Percentiles rank a stretch among this genome's conserved stretches.
These are phyloP conservation scores for Prunella himalayana DNA, from an alignment of 2,113 vertebrate genomes.

Conservation along the genomic window DNA sequence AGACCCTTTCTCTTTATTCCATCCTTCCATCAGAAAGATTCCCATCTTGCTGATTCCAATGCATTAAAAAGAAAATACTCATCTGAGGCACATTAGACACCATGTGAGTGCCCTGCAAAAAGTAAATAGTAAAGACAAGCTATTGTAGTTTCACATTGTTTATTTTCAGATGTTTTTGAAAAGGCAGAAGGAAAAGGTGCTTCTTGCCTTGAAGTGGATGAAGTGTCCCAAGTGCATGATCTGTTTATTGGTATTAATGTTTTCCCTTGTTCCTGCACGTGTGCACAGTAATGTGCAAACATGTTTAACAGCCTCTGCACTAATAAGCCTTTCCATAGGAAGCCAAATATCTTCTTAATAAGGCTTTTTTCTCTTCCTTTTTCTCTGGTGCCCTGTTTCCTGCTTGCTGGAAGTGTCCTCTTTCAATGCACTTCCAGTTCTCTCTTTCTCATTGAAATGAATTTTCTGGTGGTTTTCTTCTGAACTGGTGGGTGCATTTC, in stretches of 20 bases:
- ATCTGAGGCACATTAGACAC: conserved; percentile 24
- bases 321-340: background rate
- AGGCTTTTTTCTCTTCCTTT: background rate
- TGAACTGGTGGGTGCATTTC: background rate
- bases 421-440: background rate
- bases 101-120: background rate
- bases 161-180: conserved; percentile 2
- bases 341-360: background rate
- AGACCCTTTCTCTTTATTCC: conserved; percentile 34
- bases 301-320: background rate
- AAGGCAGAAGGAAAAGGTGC: background rate
- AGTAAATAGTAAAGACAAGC: background rate
- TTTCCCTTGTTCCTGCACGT: background rate
- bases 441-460: background rate
- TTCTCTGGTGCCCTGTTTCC: background rate
- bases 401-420: background rate
- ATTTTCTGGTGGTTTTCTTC: background rate
- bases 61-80: conserved; percentile 30
- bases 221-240: background rate
- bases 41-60: background rate
- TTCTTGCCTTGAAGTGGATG: background rate
- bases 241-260: background rate
- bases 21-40: conserved; percentile 18
- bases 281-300: background rate
- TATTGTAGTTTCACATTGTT: background rate